Base-by-base conservation (phyloP, 2,797 vertebrate species). In the Rhadinocentrus ornatus region DNA sequence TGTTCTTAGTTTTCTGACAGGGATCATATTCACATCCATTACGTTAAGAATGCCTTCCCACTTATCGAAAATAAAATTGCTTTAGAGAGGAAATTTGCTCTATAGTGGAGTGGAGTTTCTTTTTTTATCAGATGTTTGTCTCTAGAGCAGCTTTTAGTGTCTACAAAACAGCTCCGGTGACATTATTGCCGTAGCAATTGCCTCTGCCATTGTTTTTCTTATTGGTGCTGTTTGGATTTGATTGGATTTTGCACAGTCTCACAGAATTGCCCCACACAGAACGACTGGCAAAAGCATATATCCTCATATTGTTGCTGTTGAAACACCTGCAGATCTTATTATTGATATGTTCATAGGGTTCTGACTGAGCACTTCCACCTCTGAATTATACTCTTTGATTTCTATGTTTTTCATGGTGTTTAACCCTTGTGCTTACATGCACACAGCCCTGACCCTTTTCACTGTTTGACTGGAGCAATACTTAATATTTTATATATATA, bases 21-120 rank as follows among this genome's bases (percentile, higher is more conserved):
- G 92, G 92, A 94, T 93, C 92, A 93, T 92, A 93, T 93, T 94
- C 91, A 83, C 83, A 93, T 91, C 93, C 90, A 94, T 95, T 95
- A 94, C 85, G 29, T 88, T 84, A 91, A 93, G 88, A 94, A 94
- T 91, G 91, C 89, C 89, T 86, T 91, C 89, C 93, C 91, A 93
- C 91, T 95, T 94, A 95, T 93, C 90, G 84, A 91, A 92, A 91
- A 88, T 90, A 93, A 93, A 94, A 92, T 92, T 91, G 91, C 89
- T 94, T 93, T 91, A 89, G 91, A 94, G 92, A 92, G 93, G 92
- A 94, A 93, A 93, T 93, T 91, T 92, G 87, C 87, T 93, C 87
- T 71, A 80, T 83, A 85, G 89, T 57, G 48, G 84, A 88, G 89
- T 88, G 85, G 88, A 91, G 86, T 90, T 92, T 89, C 77, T 89